These are phyloP conservation scores for Drosophila simulans DNA, from an alignment of 1,140 invertebrate species.

Conservation along the genomic window DNA sequence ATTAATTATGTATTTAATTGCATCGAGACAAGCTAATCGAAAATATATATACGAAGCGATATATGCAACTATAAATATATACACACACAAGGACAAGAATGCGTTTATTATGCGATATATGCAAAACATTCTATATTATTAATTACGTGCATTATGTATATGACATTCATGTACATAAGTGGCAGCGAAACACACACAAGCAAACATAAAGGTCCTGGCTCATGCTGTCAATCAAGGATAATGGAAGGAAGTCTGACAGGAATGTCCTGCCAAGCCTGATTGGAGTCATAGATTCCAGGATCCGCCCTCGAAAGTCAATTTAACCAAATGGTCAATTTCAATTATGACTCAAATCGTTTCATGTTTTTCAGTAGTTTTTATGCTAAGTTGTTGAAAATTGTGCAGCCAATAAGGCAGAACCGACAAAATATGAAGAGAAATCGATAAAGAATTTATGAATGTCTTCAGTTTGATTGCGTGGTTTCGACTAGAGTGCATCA, in stretches of 20 bases:
- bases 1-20: constrained; percentile 63
- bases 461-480: constrained; percentile 79
- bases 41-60: constrained; percentile 58
- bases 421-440: constrained; percentile 20
- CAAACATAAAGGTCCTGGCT: constrained; percentile 46
- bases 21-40: constrained; percentile 57
- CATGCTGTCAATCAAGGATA: constrained; percentile 53
- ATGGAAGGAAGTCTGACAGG: constrained; percentile 5
- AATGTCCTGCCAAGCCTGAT: constrained; percentile 4
- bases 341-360: constrained; percentile 55
- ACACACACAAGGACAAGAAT: constrained; percentile 57
- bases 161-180: constrained; percentile 72
- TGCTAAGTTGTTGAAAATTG: constrained; percentile 73
- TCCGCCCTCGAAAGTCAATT: constrained; percentile 69
- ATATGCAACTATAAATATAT: constrained; percentile 61
- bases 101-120: constrained; percentile 71
- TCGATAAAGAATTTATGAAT: constrained; percentile 63
- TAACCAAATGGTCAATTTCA: constrained; percentile 71
- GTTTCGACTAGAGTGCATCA: constrained; percentile 70
- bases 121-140: constrained; percentile 54
- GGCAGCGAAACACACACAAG: constrained; percentile 26
- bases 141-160: constrained; percentile 73
- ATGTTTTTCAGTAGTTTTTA: constrained; percentile 68
- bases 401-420: constrained; percentile 45
- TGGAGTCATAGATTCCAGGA: constrained; percentile 16